Conservation (phyloP, 2,113 vertebrate genomes). For the Cebidichthys violaceus region DNA sequence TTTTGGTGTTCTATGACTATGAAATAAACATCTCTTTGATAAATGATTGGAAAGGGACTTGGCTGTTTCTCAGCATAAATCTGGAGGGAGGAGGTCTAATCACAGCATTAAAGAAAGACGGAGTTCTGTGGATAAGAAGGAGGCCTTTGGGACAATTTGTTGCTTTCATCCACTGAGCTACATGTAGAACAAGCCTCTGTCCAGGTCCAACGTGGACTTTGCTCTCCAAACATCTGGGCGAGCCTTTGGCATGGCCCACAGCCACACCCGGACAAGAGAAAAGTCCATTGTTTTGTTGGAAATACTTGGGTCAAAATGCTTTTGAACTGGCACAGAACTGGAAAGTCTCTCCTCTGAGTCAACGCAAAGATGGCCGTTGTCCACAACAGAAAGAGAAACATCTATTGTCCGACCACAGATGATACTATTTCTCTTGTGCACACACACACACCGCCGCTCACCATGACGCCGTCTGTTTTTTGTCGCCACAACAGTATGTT, state of each 20-base stretch:
- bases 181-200: constrained; percentile 41
- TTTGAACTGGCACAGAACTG: constrained; percentile 25
- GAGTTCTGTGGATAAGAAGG: constrained; percentile 46
- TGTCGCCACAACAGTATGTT: constrained; percentile 2
- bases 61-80: constrained; percentile 50
- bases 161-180: constrained; percentile 55
- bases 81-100: constrained; percentile 64
- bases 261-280: constrained; percentile 48
- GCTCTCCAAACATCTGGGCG: constrained; percentile 41
- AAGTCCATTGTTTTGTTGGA: constrained; percentile 46
- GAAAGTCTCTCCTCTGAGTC: constrained; percentile 43
- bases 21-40: neutral
- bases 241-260: constrained; percentile 33
- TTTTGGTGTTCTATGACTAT: neutral
- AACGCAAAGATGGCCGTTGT: constrained; percentile 22
- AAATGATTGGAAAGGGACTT: constrained; percentile 4
- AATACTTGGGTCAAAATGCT: neutral
- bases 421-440: constrained; percentile 10
- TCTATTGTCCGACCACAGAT: constrained; percentile 38
- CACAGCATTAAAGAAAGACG: constrained; percentile 64
- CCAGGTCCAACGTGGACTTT: constrained; percentile 40
- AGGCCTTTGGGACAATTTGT: constrained; percentile 49
- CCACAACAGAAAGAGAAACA: constrained; percentile 44
- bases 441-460: neutral
- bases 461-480: neutral